Evolutionary conservation across 2,113 vertebrate species (phyloP).

Genomic region (Thomomys bottae): DNA sequence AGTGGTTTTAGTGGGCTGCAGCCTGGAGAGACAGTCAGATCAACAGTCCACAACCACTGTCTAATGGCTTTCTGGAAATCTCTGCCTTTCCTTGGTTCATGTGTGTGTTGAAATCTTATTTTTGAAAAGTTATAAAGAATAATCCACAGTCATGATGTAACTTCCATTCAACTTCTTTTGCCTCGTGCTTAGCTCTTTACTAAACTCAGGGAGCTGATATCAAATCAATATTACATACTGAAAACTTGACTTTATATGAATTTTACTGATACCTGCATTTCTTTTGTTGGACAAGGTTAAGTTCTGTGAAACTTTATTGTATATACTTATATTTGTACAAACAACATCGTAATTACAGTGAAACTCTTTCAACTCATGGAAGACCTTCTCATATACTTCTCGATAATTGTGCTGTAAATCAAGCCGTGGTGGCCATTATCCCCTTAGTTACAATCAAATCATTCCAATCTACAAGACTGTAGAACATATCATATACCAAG

Average conservation of each 20-base stretch:
- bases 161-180: neutral
- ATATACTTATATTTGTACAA: neutral
- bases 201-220: too few relatives aligned
- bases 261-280: neutral
- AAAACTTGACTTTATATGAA: neutral
- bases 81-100: neutral
- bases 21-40: too few relatives aligned
- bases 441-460: too few relatives aligned
- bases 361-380: neutral
- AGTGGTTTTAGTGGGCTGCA: too few relatives aligned
- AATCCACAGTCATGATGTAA: neutral
- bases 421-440: too few relatives aligned
- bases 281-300: neutral
- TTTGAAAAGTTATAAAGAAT: neutral
- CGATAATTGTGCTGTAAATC: neutral
- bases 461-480: neutral
- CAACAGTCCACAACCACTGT: too few relatives aligned
- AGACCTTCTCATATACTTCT: neutral
- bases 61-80: neutral
- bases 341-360: neutral
- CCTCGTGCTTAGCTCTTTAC: too few relatives aligned
- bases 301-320: neutral
- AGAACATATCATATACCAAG: neutral
- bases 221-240: neutral
- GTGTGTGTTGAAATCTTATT: neutral